Evolutionary conservation across 2,797 vertebrate genomes (phyloP).

Genomic region (Denticeps clupeoides): DNA sequence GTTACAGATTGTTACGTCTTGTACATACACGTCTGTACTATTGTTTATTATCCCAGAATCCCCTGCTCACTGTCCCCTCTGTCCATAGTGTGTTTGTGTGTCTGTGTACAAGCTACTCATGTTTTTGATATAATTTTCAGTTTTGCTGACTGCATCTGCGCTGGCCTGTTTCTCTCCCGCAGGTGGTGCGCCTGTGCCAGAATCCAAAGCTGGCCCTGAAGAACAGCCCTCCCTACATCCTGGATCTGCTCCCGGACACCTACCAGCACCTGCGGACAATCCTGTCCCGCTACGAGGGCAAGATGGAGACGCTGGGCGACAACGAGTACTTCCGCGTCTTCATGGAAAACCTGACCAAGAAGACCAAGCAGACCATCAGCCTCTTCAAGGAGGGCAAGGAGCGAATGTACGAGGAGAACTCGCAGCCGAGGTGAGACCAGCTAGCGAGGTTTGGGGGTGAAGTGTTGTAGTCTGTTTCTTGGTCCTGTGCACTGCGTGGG

Average conservation of each 20-base stretch:
- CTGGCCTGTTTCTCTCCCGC: conserved; percentile 17
- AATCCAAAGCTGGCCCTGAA: conserved; percentile 93
- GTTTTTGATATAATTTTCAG: not conserved
- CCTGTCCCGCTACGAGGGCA: conserved; percentile 90
- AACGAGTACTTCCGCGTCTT: conserved; percentile 97
- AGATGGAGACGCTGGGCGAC: conserved; percentile 94
- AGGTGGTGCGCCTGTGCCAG: conserved; percentile 96
- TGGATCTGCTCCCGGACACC: conserved; percentile 93
- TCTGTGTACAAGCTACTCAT: too few relatives aligned
- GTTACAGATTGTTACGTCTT: too few relatives aligned
- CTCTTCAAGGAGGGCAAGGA: conserved; percentile 98
- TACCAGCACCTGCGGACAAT: conserved; percentile 95
- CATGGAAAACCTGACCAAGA: conserved; percentile 97
- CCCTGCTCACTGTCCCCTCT: too few relatives aligned
- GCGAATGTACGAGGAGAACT: conserved; percentile 97
- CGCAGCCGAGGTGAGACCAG: conserved; percentile 81
- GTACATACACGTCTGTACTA: too few relatives aligned
- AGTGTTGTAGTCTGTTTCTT: not conserved
- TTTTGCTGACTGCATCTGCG: not conserved
- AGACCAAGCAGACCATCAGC: conserved; percentile 98
- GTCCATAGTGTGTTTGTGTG: too few relatives aligned
- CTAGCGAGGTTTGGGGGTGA: not conserved
- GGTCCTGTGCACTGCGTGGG: not conserved
- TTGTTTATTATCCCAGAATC: too few relatives aligned
- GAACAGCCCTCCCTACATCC: conserved; percentile 97